A percentile compares a stretch with the other conserved stretches of the same genome.
Conservation (phyloP, 2,888 invertebrate genomes). For the Coremacera marginata region DNA sequence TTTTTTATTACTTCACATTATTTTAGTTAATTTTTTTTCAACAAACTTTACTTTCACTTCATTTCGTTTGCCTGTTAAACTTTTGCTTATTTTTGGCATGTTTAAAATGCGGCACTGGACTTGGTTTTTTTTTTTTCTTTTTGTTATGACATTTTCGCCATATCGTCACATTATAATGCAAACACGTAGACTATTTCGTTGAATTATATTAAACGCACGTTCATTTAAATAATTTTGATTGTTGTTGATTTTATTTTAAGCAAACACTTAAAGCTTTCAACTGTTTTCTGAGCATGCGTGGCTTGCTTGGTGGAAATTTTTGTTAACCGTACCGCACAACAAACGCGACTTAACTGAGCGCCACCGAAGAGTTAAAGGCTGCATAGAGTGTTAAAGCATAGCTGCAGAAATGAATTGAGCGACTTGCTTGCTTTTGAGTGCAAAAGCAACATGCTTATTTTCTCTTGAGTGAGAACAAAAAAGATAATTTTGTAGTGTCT, state of each 20-base stretch:
- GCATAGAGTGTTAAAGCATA: neutral
- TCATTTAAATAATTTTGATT: neutral
- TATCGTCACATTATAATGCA: neutral
- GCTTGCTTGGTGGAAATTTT: neutral
- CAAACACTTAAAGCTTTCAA: neutral
- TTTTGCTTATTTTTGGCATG: slow-evolving; percentile 15
- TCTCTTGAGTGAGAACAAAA: slow-evolving; percentile 8
- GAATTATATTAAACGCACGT: neutral
- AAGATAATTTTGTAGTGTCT: too few relatives aligned
- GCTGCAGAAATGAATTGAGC: neutral
- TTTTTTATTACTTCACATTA: neutral
- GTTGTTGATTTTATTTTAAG: slow-evolving; percentile 3
- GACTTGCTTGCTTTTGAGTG: neutral
- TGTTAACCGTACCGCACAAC: slow-evolving; percentile 25
- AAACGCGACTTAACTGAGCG: slow-evolving; percentile 11
- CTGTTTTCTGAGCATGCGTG: neutral
- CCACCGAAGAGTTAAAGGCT: neutral
- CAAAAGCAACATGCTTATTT: neutral
- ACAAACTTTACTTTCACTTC: slow-evolving; percentile 13
- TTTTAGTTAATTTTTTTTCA: neutral
- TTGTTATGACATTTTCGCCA: slow-evolving; percentile 33
- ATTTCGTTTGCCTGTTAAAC: neutral
- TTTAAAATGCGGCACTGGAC: neutral
- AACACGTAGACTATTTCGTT: neutral
- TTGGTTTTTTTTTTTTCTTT: neutral